Conservation (phyloP, 1,140 invertebrate genomes). For the Calliopsis andreniformis region DNA sequence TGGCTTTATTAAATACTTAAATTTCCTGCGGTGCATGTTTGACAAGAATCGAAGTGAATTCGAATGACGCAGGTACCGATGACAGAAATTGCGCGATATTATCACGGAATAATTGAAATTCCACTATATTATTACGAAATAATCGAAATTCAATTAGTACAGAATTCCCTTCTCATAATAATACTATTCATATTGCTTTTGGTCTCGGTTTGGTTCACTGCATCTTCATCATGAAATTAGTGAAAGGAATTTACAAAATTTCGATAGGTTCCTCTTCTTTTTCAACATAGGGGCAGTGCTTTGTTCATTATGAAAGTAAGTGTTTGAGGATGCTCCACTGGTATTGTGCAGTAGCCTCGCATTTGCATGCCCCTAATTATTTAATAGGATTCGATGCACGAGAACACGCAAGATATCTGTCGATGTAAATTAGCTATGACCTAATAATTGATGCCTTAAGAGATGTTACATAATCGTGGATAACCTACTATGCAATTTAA, state of each 20-base stretch:
- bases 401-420: neutral
- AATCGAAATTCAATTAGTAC: slow-evolving; percentile 11
- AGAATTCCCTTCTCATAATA: neutral
- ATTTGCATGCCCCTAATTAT: neutral
- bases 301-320: no score
- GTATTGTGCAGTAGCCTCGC: no score
- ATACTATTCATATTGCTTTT: neutral
- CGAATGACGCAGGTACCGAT: neutral
- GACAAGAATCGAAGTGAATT: neutral
- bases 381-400: neutral
- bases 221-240: slow-evolving; percentile 21
- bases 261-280: neutral
- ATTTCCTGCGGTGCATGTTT: neutral
- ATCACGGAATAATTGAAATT: neutral
- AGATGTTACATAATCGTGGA: slow-evolving; percentile 13
- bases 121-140: neutral
- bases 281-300: neutral
- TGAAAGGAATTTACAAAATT: neutral
- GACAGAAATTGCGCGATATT: neutral
- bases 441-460: slow-evolving; percentile 35
- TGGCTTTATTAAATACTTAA: no score
- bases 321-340: neutral
- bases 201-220: neutral
- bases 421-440: slow-evolving; percentile 31
- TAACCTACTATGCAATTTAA: slow-evolving; percentile 32